Percentiles rank a stretch among this genome's conserved stretches.
phyloP scores from a whole-genome alignment of 2,888 invertebrate genomes.

The Cantharis rustica region DNA sequence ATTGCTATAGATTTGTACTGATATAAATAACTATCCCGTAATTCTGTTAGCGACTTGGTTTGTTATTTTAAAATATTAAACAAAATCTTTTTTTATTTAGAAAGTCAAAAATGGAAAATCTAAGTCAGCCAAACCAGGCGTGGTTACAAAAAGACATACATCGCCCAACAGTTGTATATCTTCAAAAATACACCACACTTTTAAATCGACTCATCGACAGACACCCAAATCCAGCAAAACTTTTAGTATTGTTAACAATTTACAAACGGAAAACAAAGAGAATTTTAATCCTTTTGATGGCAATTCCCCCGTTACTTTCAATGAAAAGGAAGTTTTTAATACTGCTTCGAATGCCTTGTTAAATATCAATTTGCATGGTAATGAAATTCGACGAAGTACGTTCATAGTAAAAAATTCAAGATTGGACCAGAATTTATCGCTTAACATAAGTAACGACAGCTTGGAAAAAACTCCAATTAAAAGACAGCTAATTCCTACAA shows the following conservation, averaged over 20 bases:
- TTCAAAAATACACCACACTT: not conserved
- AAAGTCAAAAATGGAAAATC: not conserved
- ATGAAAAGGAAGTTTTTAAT: not conserved
- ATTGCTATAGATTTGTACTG: no score
- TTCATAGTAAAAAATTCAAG: not conserved
- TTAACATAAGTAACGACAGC: constrained; percentile 8
- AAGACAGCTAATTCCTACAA: not conserved
- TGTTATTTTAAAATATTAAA: no score
- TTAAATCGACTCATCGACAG: not conserved
- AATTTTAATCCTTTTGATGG: not conserved
- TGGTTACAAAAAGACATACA: not conserved
- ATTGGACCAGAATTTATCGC: not conserved
- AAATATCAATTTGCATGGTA: not conserved
- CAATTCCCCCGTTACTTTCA: not conserved
- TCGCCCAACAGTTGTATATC: not conserved
- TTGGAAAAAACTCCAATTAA: constrained; percentile 3
- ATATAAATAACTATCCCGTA: no score
- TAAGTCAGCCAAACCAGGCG: not conserved
- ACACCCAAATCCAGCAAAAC: not conserved
- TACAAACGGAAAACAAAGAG: not conserved
- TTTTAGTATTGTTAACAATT: not conserved
- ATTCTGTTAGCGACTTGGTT: no score
- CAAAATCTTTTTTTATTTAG: not conserved
- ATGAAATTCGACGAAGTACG: constrained; percentile 7
- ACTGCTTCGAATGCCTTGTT: not conserved